These are phyloP conservation scores for Plagodis pulveraria DNA, from an alignment of 2,888 invertebrate species.

Conservation along the genomic window DNA sequence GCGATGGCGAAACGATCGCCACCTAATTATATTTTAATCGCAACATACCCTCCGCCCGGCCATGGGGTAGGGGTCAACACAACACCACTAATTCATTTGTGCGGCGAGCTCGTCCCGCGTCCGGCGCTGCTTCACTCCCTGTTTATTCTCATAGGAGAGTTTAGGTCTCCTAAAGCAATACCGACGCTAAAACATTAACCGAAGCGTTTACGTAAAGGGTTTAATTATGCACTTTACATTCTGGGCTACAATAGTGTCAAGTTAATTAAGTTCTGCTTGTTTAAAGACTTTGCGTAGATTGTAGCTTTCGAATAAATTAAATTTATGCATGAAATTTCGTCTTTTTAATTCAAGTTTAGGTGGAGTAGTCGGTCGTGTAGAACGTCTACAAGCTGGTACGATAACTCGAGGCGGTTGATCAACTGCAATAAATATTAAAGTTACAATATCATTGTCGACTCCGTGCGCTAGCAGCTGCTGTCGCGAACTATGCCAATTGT, in stretches of 20 bases:
- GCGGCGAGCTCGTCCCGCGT: conserved; percentile 66
- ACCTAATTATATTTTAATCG: conserved; percentile 85
- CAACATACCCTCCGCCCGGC: conserved; percentile 58
- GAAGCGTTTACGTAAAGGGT: conserved; percentile 80
- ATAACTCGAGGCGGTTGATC: conserved; percentile 70
- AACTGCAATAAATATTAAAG: conserved; percentile 83
- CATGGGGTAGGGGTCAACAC: conserved; percentile 40
- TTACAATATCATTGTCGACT: conserved; percentile 80
- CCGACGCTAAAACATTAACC: conserved; percentile 80
- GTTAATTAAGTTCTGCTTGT: conserved; percentile 81
- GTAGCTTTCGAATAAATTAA: conserved; percentile 61
- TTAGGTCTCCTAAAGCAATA: conserved; percentile 82
- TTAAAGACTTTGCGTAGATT: conserved; percentile 71
- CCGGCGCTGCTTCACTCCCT: conserved; percentile 61
- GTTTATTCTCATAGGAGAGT: conserved; percentile 83
- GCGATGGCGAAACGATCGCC: conserved; percentile 83
- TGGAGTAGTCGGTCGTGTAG: conserved; percentile 38
- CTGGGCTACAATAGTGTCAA: conserved; percentile 75
- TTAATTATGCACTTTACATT: conserved; percentile 79
- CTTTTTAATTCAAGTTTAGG: conserved; percentile 64
- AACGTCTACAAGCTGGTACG: conserved; percentile 50
- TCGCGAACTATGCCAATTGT: conserved; percentile 78
- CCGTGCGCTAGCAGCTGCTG: conserved; percentile 67
- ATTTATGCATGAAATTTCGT: conserved; percentile 68
- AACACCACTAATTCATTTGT: conserved; percentile 79